Percentiles rank a stretch among this genome's conserved stretches.
These are phyloP conservation scores for Synchiropus splendidus DNA, from an alignment of 2,113 vertebrate genomes.

Conservation along the genomic window DNA sequence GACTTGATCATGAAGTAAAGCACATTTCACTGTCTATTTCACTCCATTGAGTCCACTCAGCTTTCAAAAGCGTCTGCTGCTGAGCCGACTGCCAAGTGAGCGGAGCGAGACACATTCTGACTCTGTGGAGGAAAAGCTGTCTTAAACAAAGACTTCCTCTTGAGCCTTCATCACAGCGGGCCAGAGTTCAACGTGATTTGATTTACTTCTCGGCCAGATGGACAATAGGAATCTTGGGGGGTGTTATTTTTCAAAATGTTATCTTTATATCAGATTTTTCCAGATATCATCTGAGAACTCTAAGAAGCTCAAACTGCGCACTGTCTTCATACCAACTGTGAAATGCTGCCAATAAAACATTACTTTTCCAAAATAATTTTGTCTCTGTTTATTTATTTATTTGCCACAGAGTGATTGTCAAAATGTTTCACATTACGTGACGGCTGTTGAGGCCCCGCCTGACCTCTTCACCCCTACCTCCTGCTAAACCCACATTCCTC, in stretches of 20 bases:
- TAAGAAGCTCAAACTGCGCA: no score
- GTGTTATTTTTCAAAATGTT: neutral
- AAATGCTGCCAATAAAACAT: no score
- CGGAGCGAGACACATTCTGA: conserved; percentile 1
- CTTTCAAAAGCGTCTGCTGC: conserved; percentile 19
- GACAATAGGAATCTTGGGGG: conserved; percentile 17
- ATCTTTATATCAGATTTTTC: neutral
- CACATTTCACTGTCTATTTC: conserved; percentile 22
- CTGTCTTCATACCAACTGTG: no score
- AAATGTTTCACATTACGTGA: no score
- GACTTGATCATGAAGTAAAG: no score
- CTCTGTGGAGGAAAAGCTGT: conserved; percentile 1
- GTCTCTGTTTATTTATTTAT: no score
- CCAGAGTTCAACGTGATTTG: conserved; percentile 24
- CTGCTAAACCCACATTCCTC: no score
- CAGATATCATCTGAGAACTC: no score
- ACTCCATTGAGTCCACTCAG: conserved; percentile 22
- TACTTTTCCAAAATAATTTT: no score
- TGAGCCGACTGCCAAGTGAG: conserved; percentile 18
- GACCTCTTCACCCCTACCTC: no score
- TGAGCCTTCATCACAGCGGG: conserved; percentile 1
- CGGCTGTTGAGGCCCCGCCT: no score
- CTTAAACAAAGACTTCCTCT: conserved; percentile 10
- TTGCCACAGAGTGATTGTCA: no score
- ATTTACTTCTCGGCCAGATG: conserved; percentile 18